Base-by-base conservation (phyloP, 1,140 invertebrate genomes). In the Nebria ingens region DNA sequence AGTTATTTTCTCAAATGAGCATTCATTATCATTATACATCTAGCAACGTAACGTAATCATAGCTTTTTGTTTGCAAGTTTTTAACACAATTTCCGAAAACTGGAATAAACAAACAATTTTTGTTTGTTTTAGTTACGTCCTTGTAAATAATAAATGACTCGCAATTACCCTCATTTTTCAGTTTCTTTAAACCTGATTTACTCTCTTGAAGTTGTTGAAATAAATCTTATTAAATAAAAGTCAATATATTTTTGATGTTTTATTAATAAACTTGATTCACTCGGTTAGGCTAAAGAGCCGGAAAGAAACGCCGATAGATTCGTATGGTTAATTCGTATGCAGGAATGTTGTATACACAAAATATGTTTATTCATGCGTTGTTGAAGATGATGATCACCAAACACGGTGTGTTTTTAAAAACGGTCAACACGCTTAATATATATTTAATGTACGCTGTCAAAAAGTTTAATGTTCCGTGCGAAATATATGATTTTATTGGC, bases 401-500 rank as follows among this genome's bases (percentile, higher is more conserved):
- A 34, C 25, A 34, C n/a, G n/a, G n/a, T 34, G 25, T 34, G 25
- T 34, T 34, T 34, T 9, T 45, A 17, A 12, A 45, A 45, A 17
- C 40, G 15, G 4, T 17, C 17, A 45, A 17, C 25, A 29, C 25
- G 40, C 3, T 45, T 45, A 45, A 45, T 45, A 45, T 45, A 45
- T 45, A 17, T 45, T 45, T 45, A 45, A 45, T 17, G 40, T 45
- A 17, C 17, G 15, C 40, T 45, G 40, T 45, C 40, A 45, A 45
- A 45, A n/a, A 45, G 4, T 45, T 45, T 45, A 11, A 45, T 45
- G 40, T 45, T 45, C 4, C 40, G 3, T 17, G 40, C 40, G 40
- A 45, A 45, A 45, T 45, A 45, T 45, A 45, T 45, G 9, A 45
- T 45, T 45, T 45, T 45, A 45, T 45, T 45, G 17, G n/a, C n/a